Conservation (phyloP, 2,888 invertebrate species). For the Aricia artaxerxes region DNA sequence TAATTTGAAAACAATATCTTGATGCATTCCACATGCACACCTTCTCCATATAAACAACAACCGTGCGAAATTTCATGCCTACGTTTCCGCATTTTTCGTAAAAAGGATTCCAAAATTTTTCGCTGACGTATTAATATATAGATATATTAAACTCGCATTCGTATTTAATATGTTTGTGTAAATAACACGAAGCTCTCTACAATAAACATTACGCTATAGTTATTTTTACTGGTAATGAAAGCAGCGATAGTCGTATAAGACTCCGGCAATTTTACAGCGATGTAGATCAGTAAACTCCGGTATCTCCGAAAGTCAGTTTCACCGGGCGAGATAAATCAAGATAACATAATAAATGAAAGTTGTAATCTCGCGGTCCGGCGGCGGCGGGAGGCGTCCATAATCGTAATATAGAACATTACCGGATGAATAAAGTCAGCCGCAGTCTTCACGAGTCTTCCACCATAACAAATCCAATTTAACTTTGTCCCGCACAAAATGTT, state of each 20-base stretch:
- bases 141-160: too few species aligned
- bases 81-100: too few species aligned
- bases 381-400: constrained; percentile 51
- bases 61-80: too few species aligned
- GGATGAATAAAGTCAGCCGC: constrained; percentile 64
- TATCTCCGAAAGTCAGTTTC: constrained; percentile 29
- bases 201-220: neutral
- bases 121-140: too few species aligned
- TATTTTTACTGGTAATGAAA: neutral
- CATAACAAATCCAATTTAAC: constrained; percentile 80
- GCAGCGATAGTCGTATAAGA: neutral
- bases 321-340: constrained; percentile 32
- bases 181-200: too few species aligned
- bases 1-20: too few species aligned
- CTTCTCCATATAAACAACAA: too few species aligned
- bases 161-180: too few species aligned
- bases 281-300: constrained; percentile 7
- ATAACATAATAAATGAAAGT: constrained; percentile 40
- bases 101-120: too few species aligned
- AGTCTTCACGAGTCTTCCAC: constrained; percentile 66
- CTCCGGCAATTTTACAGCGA: neutral
- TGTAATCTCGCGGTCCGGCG: constrained; percentile 49
- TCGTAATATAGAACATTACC: constrained; percentile 65
- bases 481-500: constrained; percentile 77
- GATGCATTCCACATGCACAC: too few species aligned